Evolutionary conservation across 2,888 invertebrate genomes (phyloP).

Genomic region (Prosapia bicincta): DNA sequence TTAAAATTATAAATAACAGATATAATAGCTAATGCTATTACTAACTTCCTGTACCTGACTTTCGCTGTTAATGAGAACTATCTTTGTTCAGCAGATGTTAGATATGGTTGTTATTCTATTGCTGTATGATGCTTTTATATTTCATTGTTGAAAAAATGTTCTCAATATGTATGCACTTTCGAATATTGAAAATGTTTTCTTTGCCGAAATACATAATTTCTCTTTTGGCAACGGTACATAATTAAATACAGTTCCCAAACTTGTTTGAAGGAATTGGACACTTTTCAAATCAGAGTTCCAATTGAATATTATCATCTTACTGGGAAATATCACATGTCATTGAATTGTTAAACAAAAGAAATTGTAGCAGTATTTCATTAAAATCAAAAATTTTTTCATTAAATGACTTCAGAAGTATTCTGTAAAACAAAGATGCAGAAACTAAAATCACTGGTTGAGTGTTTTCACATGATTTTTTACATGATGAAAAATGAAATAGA

Average conservation of each 20-base stretch:
- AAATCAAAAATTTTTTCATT: not conserved
- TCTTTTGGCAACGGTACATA: too few relatives aligned
- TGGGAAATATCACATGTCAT: slow-evolving; percentile 8
- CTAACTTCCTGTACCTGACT: too few relatives aligned
- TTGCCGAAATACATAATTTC: too few relatives aligned
- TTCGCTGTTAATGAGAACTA: too few relatives aligned
- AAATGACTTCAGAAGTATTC: slow-evolving; percentile 5
- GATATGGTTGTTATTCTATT: too few relatives aligned
- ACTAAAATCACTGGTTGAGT: not conserved
- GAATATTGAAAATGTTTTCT: too few relatives aligned
- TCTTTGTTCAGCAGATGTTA: too few relatives aligned
- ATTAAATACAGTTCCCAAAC: slow-evolving; percentile 21
- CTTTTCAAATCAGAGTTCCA: slow-evolving; percentile 26
- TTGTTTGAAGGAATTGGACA: slow-evolving; percentile 16
- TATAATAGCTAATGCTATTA: too few relatives aligned
- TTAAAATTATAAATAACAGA: too few relatives aligned
- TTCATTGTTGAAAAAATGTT: too few relatives aligned
- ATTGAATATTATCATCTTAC: slow-evolving; percentile 8
- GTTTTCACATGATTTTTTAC: slow-evolving; percentile 2
- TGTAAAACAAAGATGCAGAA: not conserved
- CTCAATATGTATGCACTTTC: too few relatives aligned
- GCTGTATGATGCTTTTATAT: too few relatives aligned
- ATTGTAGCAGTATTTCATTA: not conserved
- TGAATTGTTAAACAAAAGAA: slow-evolving; percentile 8
- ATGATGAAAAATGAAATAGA: slow-evolving; percentile 2